A percentile compares a stretch with the other conserved stretches of the same genome.
These are phyloP conservation scores for Tetrao urogallus DNA, from an alignment of 2,113 vertebrate genomes.

Conservation along the genomic window DNA sequence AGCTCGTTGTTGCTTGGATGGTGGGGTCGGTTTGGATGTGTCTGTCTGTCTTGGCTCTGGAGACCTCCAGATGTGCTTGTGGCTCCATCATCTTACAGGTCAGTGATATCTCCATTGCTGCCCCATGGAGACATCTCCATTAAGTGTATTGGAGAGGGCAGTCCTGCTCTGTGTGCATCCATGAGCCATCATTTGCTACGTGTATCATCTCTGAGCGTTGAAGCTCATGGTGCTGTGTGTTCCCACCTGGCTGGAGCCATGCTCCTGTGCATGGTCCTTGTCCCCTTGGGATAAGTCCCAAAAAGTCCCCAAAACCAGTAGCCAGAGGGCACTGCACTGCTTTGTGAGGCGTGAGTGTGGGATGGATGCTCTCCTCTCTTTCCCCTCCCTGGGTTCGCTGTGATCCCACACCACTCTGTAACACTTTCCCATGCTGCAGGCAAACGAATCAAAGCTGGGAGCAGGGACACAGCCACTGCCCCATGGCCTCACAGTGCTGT, in stretches of 20 bases:
- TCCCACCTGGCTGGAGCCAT: background rate
- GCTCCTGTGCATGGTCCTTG: background rate
- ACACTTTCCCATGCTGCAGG: background rate
- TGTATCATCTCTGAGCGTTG: background rate
- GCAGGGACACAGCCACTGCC: background rate
- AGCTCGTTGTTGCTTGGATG: background rate
- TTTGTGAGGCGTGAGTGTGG: background rate
- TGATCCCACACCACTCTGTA: background rate
- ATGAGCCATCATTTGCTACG: accelerated
- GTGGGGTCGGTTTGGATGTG: background rate
- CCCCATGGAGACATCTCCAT: background rate
- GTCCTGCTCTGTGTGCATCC: accelerated
- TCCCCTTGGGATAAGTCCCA: background rate
- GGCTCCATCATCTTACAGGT: background rate
- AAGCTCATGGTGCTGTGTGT: accelerated
- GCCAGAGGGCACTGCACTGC: background rate
- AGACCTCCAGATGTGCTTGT: background rate
- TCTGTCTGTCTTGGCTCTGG: background rate
- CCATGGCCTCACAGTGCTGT: accelerated
- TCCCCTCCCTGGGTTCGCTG: background rate
- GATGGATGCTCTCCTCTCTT: background rate
- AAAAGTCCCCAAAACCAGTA: background rate
- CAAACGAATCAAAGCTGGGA: background rate
- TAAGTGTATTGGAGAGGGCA: background rate
- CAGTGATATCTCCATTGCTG: background rate